Evolutionary conservation across 2,888 invertebrate genomes (phyloP).

Genomic region (Argyresthia albistria): DNA sequence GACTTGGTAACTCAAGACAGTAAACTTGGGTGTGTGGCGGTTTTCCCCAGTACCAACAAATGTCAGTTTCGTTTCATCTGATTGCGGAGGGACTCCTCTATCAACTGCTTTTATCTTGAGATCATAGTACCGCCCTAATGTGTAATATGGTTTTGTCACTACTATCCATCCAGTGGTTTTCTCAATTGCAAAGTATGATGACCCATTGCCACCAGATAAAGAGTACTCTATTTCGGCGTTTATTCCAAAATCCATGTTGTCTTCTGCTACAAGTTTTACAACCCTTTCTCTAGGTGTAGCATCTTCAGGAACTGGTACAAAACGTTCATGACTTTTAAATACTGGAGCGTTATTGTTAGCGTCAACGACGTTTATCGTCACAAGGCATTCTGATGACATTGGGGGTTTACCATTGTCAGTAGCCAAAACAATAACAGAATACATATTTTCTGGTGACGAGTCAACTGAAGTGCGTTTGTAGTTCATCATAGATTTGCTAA

Average conservation of each 20-base stretch:
- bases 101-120: conserved; percentile 85
- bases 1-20: conserved; percentile 88
- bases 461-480: conserved; percentile 88
- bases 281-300: conserved; percentile 81
- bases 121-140: conserved; percentile 76
- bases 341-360: conserved; percentile 93
- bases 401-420: conserved; percentile 97
- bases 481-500: conserved; percentile 84
- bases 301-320: conserved; percentile 87
- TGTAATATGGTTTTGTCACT: conserved; percentile 73
- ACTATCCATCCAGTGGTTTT: conserved; percentile 87
- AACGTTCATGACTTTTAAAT: conserved; percentile 81
- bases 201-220: conserved; percentile 82
- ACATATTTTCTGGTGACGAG: conserved; percentile 90
- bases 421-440: conserved; percentile 90
- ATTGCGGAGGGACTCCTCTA: conserved; percentile 89
- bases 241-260: conserved; percentile 86
- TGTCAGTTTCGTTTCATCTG: conserved; percentile 80
- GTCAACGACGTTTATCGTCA: conserved; percentile 91
- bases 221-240: conserved; percentile 91
- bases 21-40: conserved; percentile 84
- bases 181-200: conserved; percentile 81
- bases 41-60: conserved; percentile 91
- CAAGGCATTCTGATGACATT: conserved; percentile 89
- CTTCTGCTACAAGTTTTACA: conserved; percentile 80